Base-by-base conservation (phyloP, 1,140 invertebrate species). In the Carposina sasakii region DNA sequence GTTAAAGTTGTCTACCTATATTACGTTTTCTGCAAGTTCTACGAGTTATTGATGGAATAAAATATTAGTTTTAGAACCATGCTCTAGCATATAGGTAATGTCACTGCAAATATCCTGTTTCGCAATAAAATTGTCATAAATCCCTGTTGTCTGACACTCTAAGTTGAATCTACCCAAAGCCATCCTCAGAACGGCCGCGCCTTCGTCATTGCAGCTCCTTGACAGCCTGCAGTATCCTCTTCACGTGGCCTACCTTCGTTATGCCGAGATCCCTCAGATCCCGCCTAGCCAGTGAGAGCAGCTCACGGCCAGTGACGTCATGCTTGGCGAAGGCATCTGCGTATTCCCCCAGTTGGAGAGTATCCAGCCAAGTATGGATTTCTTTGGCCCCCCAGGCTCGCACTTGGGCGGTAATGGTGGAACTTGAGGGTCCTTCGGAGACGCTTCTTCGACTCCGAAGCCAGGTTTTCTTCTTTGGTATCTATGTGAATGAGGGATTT, bases 231-330 rank as follows among this genome's bases (percentile, higher is more conserved):
- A 97, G 90, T 52, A 99, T 94, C 55, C 96, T 89, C 81, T 98
- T 99, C 2, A 98, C 91, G 73, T 99, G 96, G 3, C 96, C 96
- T 23, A 98, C 90, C 86, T 98, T 99, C 1, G 91, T 93, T 19
- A 98, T 91, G 17, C 96, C 96, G 10, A 98, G 86, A 58, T 98
- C 96, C 72, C 96, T 92, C 0, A 96, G 86, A 77, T 96, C 94
- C 13, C 94, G 79, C 41, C 96, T 86, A 2, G 96, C 95, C 36
- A 99, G 82, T 8, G 92, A 91, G 0, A 98, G 85, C 9, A 99
- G 86, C 71, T 98, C 97, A 17, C 92, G 88, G 3, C 97, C 97
- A 26, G 94, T 90, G 53, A 99, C 95, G 77, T 98, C 96, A 74
- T 98, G 94, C 15, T 91, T 90, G 1, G 92, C 86, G 67, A 98